Percentiles rank a stretch among this genome's conserved stretches.
Evolutionary conservation across 2,113 vertebrate genomes (phyloP).

Genomic region (Sphyrna mokarran): DNA sequence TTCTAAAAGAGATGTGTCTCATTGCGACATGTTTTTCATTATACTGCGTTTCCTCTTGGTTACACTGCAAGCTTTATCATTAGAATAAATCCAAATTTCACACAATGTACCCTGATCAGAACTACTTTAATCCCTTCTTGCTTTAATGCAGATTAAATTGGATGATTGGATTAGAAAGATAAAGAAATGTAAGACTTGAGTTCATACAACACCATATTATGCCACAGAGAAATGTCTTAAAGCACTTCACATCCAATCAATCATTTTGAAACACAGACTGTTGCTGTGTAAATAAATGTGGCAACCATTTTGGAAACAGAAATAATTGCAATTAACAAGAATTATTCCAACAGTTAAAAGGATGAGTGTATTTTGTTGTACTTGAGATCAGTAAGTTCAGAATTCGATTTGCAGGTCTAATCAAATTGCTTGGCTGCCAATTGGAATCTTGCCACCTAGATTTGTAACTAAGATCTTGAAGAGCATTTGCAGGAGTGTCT

Average conservation of each 20-base stretch:
- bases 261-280: not conserved
- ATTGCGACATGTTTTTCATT: not conserved
- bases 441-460: slow-evolving; percentile 3
- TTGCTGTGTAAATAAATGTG: not conserved
- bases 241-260: not conserved
- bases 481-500: not conserved
- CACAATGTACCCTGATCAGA: not conserved
- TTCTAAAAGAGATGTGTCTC: not conserved
- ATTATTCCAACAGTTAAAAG: not conserved
- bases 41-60: not conserved
- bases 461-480: not conserved
- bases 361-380: not conserved
- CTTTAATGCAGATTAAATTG: not conserved
- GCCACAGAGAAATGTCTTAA: not conserved
- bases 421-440: not conserved
- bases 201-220: not conserved
- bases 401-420: not conserved
- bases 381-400: not conserved
- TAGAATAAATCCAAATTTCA: not conserved
- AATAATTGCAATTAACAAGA: not conserved
- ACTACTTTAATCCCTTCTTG: not conserved
- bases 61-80: not conserved
- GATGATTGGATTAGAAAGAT: not conserved
- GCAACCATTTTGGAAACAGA: not conserved
- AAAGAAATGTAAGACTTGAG: not conserved